phyloP scores from a whole-genome alignment of 2,797 vertebrate species.

The Fundulus diaphanus region DNA sequence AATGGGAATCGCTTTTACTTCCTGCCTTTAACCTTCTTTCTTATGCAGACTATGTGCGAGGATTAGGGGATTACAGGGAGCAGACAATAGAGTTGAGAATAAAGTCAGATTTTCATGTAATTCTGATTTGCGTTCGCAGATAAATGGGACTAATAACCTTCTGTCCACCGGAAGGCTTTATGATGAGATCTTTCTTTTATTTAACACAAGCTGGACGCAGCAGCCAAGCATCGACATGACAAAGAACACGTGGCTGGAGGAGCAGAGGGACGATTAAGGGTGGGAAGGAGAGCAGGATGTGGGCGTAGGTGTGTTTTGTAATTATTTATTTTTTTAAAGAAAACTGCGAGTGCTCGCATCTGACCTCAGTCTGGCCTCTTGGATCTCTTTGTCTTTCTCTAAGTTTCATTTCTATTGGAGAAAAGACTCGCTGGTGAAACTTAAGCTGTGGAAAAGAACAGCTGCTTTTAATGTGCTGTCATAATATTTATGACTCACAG shows the following conservation, averaged over 20 bases:
- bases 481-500: constrained; percentile 41
- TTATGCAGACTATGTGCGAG: neutral
- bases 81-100: neutral
- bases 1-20: neutral
- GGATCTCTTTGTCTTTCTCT: constrained; percentile 21
- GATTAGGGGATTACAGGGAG: neutral
- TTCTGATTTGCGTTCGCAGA: neutral
- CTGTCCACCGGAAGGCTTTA: neutral
- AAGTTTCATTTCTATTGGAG: constrained; percentile 28
- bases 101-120: neutral
- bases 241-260: neutral
- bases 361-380: constrained; percentile 13
- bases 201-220: neutral
- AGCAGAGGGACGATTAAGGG: constrained; percentile 3
- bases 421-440: constrained; percentile 17
- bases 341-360: constrained; percentile 1
- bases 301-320: constrained; percentile 9
- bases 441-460: constrained; percentile 49
- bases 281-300: neutral
- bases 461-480: constrained; percentile 46
- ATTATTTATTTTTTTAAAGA: constrained; percentile 24
- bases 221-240: neutral
- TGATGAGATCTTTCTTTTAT: neutral
- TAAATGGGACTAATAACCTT: constrained; percentile 14
- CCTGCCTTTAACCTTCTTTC: neutral